Percentiles rank a stretch among this genome's conserved stretches.
These are phyloP conservation scores for Gopherus flavomarginatus DNA, from an alignment of 2,113 vertebrate species.

Conservation along the genomic window DNA sequence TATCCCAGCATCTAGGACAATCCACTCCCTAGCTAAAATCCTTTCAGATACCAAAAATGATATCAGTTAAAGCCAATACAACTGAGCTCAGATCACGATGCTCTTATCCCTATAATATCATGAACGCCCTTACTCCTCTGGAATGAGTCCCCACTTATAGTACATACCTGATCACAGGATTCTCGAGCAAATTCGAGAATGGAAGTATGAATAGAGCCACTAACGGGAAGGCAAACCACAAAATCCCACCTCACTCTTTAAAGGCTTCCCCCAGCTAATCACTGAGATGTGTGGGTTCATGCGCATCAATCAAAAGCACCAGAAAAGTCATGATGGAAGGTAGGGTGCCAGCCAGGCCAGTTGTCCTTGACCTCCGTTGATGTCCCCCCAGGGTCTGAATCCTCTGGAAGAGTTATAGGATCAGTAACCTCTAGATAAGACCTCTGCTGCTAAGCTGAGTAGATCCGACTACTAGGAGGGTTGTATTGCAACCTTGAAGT, in stretches of 20 bases:
- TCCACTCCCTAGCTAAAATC: not conserved
- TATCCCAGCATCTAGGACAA: rapidly evolving
- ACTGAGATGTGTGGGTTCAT: not conserved
- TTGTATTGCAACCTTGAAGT: not conserved
- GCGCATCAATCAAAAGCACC: not conserved
- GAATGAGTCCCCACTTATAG: not conserved
- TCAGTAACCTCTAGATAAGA: not conserved
- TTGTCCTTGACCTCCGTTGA: not conserved
- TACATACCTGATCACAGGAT: not conserved
- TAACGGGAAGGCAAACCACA: not conserved
- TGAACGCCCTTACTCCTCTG: not conserved
- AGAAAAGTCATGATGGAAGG: not conserved
- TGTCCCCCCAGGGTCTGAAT: not conserved
- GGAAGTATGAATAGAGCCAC: not conserved
- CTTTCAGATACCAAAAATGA: not conserved
- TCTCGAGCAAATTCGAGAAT: not conserved
- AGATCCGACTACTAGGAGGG: rapidly evolving
- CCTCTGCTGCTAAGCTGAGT: not conserved
- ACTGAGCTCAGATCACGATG: not conserved
- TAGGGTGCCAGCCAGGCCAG: not conserved
- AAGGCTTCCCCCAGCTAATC: not conserved
- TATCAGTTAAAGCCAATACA: not conserved
- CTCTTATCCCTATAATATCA: not conserved
- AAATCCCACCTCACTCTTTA: not conserved
- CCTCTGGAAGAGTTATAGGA: not conserved